Evolutionary conservation across 2,113 vertebrate species (phyloP), one percentile per base, ranked within the genome.

Genomic region (Pelecanoides urinatrix): DNA sequence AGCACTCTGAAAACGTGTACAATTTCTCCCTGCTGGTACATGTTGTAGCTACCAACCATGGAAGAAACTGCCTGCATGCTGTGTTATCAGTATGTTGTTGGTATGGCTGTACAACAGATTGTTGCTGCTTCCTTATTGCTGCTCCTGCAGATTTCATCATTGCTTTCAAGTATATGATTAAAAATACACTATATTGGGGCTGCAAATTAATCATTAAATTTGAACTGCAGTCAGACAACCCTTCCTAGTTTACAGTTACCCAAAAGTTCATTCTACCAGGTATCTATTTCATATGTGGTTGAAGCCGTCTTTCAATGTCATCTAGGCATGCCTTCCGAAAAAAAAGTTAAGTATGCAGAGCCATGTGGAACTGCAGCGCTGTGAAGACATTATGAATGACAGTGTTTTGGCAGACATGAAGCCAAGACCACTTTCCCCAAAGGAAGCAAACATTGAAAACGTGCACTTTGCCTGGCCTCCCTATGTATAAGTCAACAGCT

Each of bases 51-150:
- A 52, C 25, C 47, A 92, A 52, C 58, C 77, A 75, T 47, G 36
- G 50, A 63, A 87, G 68, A 78, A 94, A 62, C 56, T 44, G 86
- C 49, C 53, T 72, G 53, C 40, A 26, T 18, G 49, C 66, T 82
- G 47, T 55, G 49, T 78, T 96, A 91, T 67, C 70, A 82, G 50
- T 30, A 20, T 22, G 52, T 20, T 65, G 52, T 40, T 74, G 79
- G 40, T 16, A 66, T 12, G 38, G 47, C 74, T 85, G 68, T 23
- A 30, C 45, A 70, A 56, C 78, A 88, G 67, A 55, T 53, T 49
- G 40, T 29, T 88, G 30, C 70, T 66, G 53, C 70, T 96, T 91
- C 93, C 90, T 94, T 87, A 96, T 71, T 96, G 93, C 93, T 88
- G 49, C 71, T 82, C 23, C 58, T 73, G 90, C 19, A 88, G 80